Evolutionary conservation across 2,113 vertebrate genomes (phyloP), one percentile per base, ranked within the genome.

Genomic region (Agelaius phoeniceus): DNA sequence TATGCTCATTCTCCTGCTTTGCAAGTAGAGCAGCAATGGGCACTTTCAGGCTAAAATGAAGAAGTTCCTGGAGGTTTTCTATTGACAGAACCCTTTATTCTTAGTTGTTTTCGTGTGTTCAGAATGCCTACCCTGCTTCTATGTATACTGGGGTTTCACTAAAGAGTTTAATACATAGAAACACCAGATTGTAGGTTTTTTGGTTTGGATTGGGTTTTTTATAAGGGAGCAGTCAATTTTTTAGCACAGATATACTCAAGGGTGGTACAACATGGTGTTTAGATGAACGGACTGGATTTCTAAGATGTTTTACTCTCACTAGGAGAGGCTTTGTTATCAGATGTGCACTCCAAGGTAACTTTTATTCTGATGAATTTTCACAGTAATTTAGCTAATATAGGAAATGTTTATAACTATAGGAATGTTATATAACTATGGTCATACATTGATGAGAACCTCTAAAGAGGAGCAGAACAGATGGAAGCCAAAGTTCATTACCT

Each of bases 71-170:
- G 31, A 77, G 30, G 35, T 86, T 91, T 91, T 77, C 23, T 27
- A 9, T 12, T 66, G 30, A 24, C 9, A 55, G 51, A 87, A 81
- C 12, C 41, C 30, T 69, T 80, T 52, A 87, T 51, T 24, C 13
- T 20, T 33, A 16, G 0, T 43, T 48, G n/a, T 1, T 83, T 80
- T 65, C 1, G 0, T 43, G 15, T 68, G 54, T 57, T 72, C 49
- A 44, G 51, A 80, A 54, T 71, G n/a, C 58, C 33, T 89, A 35
- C 33, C 26, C 46, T 44, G 18, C 33, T 61, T 39, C 35, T 39
- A 4, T 62, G 13, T 33, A 19, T 52, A 20, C 0, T 61, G 13
- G 4, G 5, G 4, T 79, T 89, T 89, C 52, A 48, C 20, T 22
- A 10, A 51, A 67, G 33, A 43, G 18, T 79, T 31, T 52, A 31